Base-by-base conservation (phyloP, 2,113 vertebrate species). In the Ceyx margarethae region DNA sequence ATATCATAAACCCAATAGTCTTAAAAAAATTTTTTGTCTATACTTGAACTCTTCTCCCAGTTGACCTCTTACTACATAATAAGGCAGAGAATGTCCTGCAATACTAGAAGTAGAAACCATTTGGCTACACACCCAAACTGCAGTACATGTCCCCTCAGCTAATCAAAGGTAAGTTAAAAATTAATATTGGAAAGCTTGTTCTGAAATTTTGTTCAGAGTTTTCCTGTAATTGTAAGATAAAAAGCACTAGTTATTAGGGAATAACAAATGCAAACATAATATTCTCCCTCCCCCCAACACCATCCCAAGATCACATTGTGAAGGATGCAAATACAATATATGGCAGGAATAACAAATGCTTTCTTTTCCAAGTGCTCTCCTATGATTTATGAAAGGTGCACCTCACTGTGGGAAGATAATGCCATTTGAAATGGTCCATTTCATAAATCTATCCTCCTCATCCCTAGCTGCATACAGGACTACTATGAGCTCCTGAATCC, bases 391-490 rank as follows among this genome's bases (percentile, higher is more conserved):
- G 98, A 97, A 98, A 98, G 98, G 98, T 98, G 98, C 96, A 93
- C 96, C 97, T 98, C 97, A 97, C 98, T 85, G 97, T 97, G 96
- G 98, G 98, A 96, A 98, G 98, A 98, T 98, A 98, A 98, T 97
- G 98, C 98, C 97, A 98, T 98, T 98, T 98, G 98, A 98, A 98
- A 98, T 98, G 98, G 98, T 98, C 98, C 98, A 98, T 98, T 98
- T 98, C 98, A 98, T 98, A 98, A 98, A 98, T 98, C 98, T 98
- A 98, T 97, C 97, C 97, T 94, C 94, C 96, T 96, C 81, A 75
- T 96, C 96, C 97, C 96, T 93, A 96, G 96, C 93, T 90, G 94
- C 90, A 93, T 85, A 83, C 85, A 97, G 95, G 95, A 92, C 97
- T 95, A 83, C 97, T 96, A 91, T n/a, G 96, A 98, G 97, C 97